Base-by-base conservation (phyloP, 2,113 vertebrate genomes). In the Thinocorus orbignyianus region DNA sequence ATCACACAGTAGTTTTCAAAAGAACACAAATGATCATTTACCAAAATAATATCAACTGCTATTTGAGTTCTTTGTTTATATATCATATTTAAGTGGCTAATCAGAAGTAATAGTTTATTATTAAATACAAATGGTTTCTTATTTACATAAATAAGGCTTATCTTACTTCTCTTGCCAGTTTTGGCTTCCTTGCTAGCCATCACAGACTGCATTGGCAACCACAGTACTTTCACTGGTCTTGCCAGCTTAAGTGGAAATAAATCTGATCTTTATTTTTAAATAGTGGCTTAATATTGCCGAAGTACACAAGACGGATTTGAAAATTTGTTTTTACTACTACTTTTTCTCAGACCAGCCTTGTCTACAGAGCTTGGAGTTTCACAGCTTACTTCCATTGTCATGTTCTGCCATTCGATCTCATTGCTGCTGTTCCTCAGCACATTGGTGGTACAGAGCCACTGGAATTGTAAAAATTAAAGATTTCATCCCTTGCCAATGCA, bases 251-350 rank as follows among this genome's bases (percentile, higher is more conserved):
- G 93, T 10, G 10, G 72, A 96, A 96, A 90, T 90, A 86, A 93
- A 95, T 96, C 83, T 70, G 83, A 96, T 96, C 61, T 94, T 94
- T 61, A 78, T 91, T 93, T 96, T 89, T 93, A 90, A 96, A 96
- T 79, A 85, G 65, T 28, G 76, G 72, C 76, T 95, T 93, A 95
- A 93, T 95, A 96, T n/a, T 76, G 57, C 37, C 0, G 55, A 80
- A 81, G 52, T 64, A 86, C 20, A 76, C 14, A 79, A 64, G 49
- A 92, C 2, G 71, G 61, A 76, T 89, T 68, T 31, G 37, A 90
- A 92, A 95, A 74, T 79, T 79, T 42, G 1, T 0, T 1, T 13
- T 78, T 37, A 74, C 86, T 69, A 35, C 1, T 3, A 57, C 28
- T 95, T 95, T 86, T 88, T 86, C 65, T 68, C 55, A 92, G 57